Evolutionary conservation across 2,113 vertebrate species (phyloP).

Genomic region (Toxotes jaculatrix): DNA sequence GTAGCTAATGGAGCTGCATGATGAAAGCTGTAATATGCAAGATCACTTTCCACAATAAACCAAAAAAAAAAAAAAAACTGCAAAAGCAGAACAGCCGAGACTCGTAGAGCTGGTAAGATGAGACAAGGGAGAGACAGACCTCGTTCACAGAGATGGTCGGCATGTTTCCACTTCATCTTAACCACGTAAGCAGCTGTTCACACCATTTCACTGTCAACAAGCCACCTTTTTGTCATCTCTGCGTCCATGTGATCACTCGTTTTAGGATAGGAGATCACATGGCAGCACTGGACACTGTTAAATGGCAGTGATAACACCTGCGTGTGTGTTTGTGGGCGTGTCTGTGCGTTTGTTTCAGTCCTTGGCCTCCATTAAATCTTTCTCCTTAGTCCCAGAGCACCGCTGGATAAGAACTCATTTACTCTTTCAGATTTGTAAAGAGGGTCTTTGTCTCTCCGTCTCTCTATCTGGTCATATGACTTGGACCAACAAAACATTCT

Average conservation of each 20-base stretch:
- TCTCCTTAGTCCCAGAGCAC: constrained; percentile 12
- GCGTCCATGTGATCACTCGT: neutral
- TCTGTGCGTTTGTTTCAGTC: constrained; percentile 3
- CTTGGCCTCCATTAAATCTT: constrained; percentile 26
- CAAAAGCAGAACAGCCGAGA: neutral
- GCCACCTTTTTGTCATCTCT: neutral
- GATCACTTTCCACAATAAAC: neutral
- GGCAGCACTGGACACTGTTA: neutral
- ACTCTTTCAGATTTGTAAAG: constrained; percentile 58
- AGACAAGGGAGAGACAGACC: neutral
- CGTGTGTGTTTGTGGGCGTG: constrained; percentile 26
- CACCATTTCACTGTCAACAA: neutral
- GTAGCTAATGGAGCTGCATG: neutral
- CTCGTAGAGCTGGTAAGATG: neutral
- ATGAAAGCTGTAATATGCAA: neutral
- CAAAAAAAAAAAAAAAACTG: neutral
- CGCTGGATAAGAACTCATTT: constrained; percentile 57
- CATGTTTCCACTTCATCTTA: neutral
- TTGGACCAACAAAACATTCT: constrained; percentile 61
- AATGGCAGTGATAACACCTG: constrained; percentile 1
- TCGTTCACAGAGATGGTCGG: neutral
- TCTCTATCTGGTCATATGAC: constrained; percentile 75
- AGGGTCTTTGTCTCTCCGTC: constrained; percentile 70
- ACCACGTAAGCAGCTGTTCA: neutral
- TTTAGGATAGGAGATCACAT: neutral